A percentile compares a stretch with the other conserved stretches of the same genome.
These are phyloP conservation scores for Eumerus sabulonum DNA, from an alignment of 2,888 invertebrate genomes.

Conservation along the genomic window DNA sequence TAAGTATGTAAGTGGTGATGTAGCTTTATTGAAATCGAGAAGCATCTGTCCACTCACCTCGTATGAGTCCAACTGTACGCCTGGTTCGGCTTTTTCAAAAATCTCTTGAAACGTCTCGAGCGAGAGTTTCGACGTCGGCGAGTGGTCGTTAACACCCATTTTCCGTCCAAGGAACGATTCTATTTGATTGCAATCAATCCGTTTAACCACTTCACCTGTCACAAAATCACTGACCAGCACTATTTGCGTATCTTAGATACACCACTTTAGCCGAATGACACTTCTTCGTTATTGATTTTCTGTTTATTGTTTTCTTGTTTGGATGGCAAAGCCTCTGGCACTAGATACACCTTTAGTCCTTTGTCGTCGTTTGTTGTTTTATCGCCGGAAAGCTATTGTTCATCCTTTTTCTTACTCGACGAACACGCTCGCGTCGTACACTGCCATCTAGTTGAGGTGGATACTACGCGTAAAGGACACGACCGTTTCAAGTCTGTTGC, in stretches of 20 bases:
- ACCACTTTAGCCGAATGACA: slow-evolving; percentile 26
- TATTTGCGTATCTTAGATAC: slow-evolving; percentile 17
- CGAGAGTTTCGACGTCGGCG: slow-evolving; percentile 76
- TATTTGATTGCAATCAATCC: not conserved
- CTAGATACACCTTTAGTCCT: not conserved
- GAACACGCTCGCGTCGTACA: slow-evolving; percentile 21
- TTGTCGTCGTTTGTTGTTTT: too few species aligned
- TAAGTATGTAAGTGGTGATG: slow-evolving; percentile 26
- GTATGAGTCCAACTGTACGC: slow-evolving; percentile 81
- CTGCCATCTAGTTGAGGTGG: slow-evolving; percentile 30
- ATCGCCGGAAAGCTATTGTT: too few species aligned
- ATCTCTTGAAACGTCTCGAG: slow-evolving; percentile 81
- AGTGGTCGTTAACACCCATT: slow-evolving; percentile 71
- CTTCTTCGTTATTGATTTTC: slow-evolving; percentile 64
- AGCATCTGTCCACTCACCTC: slow-evolving; percentile 78
- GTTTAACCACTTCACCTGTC: not conserved
- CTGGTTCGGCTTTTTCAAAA: slow-evolving; percentile 81
- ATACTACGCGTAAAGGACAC: slow-evolving; percentile 1
- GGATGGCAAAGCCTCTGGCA: too few species aligned
- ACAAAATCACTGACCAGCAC: slow-evolving; percentile 14
- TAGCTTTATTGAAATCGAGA: slow-evolving; percentile 6
- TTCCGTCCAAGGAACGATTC: slow-evolving; percentile 11
- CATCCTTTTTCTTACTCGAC: not conserved
- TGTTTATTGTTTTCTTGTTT: not conserved
- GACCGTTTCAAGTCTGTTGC: slow-evolving; percentile 7